phyloP scores from a whole-genome alignment of 2,888 invertebrate species.

The Meteorus cinctellus region DNA sequence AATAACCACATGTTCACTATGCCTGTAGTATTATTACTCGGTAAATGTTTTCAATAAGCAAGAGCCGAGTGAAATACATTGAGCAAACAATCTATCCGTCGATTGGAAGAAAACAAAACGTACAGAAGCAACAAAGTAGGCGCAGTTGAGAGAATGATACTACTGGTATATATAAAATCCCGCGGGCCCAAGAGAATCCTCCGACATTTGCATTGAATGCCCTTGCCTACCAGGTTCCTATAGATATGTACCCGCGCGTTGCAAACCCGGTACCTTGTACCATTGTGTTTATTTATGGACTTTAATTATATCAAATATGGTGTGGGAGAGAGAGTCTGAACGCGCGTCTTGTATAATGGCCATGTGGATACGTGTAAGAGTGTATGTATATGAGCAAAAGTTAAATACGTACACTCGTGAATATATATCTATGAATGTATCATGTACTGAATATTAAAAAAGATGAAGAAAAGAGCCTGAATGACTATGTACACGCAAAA shows the following conservation, averaged over 20 bases:
- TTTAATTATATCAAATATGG: conserved; percentile 73
- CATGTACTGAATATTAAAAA: background rate
- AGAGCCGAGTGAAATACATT: conserved; percentile 20
- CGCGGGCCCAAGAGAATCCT: conserved; percentile 47
- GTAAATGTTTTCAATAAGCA: background rate
- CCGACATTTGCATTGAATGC: conserved; percentile 72
- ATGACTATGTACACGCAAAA: background rate
- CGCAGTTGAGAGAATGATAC: conserved; percentile 40
- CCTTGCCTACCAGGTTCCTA: conserved; percentile 62
- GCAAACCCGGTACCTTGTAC: conserved; percentile 65
- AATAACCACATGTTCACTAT: background rate
- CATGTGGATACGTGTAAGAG: conserved; percentile 48
- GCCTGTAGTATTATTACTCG: background rate
- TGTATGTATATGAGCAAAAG: conserved; percentile 51
- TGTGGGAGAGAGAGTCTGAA: conserved; percentile 57
- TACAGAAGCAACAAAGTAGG: conserved; percentile 32
- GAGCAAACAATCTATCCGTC: conserved; percentile 35
- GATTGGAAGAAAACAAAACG: conserved; percentile 1
- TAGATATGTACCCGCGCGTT: conserved; percentile 45
- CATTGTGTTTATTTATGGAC: conserved; percentile 72
- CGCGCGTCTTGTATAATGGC: conserved; percentile 56
- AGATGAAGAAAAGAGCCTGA: background rate
- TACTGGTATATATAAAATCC: conserved; percentile 29
- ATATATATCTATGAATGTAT: conserved; percentile 7
- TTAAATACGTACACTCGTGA: conserved; percentile 38